These are phyloP conservation scores for Scolopax rusticola DNA, from an alignment of 2,797 vertebrate genomes.

Conservation along the genomic window DNA sequence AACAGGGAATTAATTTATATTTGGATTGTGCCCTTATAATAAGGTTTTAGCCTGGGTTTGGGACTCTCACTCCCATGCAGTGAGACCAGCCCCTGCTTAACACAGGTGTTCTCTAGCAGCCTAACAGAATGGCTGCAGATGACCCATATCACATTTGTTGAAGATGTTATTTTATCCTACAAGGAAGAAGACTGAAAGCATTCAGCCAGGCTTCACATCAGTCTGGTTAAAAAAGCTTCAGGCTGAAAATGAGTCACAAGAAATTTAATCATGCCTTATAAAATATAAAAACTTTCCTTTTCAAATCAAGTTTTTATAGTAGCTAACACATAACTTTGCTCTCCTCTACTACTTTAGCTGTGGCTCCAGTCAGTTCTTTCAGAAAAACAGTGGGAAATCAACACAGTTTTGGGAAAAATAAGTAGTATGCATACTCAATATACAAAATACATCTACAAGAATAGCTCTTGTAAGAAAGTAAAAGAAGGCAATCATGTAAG, in stretches of 20 bases:
- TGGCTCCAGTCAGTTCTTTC: not conserved
- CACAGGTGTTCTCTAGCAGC: not conserved
- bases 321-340: not conserved
- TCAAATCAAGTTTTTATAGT: not conserved
- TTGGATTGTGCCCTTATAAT: not conserved
- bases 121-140: not conserved
- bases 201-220: not conserved
- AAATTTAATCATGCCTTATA: not conserved
- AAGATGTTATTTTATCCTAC: not conserved
- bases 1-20: not conserved
- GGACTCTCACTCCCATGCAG: not conserved
- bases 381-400: not conserved
- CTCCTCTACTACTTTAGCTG: not conserved
- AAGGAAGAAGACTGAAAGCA: not conserved
- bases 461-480: not conserved
- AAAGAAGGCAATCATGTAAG: not conserved
- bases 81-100: not conserved
- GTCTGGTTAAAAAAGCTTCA: conserved; percentile 2
- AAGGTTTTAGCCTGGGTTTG: not conserved
- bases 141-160: not conserved
- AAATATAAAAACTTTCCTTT: not conserved
- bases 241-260: conserved; percentile 9
- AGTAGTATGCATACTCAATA: not conserved
- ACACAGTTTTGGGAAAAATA: not conserved
- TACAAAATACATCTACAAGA: not conserved